Conservation (phyloP, 2,797 vertebrate genomes). For the Myiotriccus ornatus region DNA sequence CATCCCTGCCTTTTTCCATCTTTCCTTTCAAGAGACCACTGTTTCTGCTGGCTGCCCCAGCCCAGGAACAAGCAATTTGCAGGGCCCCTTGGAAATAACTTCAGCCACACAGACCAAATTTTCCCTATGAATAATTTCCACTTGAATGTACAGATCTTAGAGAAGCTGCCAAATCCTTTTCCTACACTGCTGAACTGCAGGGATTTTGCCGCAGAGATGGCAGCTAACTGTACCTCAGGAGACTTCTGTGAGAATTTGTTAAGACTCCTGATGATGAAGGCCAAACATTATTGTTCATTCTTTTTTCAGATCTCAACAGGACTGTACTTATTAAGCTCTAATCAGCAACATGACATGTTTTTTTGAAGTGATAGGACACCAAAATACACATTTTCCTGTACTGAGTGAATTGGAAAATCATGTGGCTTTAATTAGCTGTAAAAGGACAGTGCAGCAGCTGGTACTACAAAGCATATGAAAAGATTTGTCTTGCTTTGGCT, state of each 20-base stretch:
- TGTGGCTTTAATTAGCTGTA: slow-evolving; percentile 27
- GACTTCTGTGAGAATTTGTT: not conserved
- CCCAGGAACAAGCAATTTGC: not conserved
- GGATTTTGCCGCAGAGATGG: not conserved
- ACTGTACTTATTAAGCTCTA: not conserved
- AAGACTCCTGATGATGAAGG: not conserved
- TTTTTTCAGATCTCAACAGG: not conserved
- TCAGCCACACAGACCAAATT: not conserved
- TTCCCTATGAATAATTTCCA: not conserved
- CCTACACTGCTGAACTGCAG: not conserved
- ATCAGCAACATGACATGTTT: not conserved
- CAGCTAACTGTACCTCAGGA: not conserved
- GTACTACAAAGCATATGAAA: not conserved
- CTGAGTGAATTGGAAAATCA: slow-evolving; percentile 30
- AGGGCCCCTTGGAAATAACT: not conserved
- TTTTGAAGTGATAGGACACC: not conserved
- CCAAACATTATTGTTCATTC: not conserved
- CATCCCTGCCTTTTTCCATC: not conserved
- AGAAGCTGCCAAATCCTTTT: not conserved
- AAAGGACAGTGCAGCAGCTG: slow-evolving; percentile 22
- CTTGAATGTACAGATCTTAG: not conserved
- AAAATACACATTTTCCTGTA: not conserved
- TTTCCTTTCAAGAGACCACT: not conserved
- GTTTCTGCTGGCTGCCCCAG: not conserved
- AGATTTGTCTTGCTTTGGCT: slow-evolving; percentile 4